These are phyloP conservation scores for Anguilla anguilla DNA, from an alignment of 2,797 vertebrate species.

Conservation along the genomic window DNA sequence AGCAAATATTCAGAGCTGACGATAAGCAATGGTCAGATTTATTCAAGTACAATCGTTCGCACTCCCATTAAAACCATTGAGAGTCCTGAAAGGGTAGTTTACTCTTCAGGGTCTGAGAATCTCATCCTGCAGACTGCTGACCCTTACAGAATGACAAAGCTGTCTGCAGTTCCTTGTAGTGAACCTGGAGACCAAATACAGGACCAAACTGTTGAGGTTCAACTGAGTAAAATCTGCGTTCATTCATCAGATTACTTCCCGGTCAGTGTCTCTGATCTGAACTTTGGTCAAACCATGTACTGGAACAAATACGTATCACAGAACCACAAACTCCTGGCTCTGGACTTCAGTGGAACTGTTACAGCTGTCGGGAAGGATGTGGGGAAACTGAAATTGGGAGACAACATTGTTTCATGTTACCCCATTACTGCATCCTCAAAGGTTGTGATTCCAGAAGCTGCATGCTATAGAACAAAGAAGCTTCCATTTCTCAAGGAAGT, in stretches of 20 bases:
- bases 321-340: constrained; percentile 74
- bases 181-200: constrained; percentile 34
- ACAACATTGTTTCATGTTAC: constrained; percentile 78
- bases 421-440: constrained; percentile 70
- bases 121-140: constrained; percentile 75
- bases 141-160: constrained; percentile 63
- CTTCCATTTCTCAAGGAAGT: constrained; percentile 69
- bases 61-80: constrained; percentile 51
- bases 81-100: constrained; percentile 31
- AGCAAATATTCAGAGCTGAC: constrained; percentile 73
- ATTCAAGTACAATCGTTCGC: constrained; percentile 62
- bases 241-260: constrained; percentile 87
- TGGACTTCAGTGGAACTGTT: constrained; percentile 80
- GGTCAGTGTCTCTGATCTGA: constrained; percentile 71
- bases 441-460: constrained; percentile 69
- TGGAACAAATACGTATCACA: constrained; percentile 72
- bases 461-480: constrained; percentile 72
- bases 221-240: constrained; percentile 73
- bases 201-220: constrained; percentile 69
- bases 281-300: constrained; percentile 76
- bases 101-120: constrained; percentile 30
- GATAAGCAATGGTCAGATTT: constrained; percentile 72
- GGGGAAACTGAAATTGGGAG: constrained; percentile 73
- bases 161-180: constrained; percentile 66
- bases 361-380: constrained; percentile 72